phyloP scores from a whole-genome alignment of 1,140 invertebrate genomes.

The Vollenhovia emeryi region DNA sequence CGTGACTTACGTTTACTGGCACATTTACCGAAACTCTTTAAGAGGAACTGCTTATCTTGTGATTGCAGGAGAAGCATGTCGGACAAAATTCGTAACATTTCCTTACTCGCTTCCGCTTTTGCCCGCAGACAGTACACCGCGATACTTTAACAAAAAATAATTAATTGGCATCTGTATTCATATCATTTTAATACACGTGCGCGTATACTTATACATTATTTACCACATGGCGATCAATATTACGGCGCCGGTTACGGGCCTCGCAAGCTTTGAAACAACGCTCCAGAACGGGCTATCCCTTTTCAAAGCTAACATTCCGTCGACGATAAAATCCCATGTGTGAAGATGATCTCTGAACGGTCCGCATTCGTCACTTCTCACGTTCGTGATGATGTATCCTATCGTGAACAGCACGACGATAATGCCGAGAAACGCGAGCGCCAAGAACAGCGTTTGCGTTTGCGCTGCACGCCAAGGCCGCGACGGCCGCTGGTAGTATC shows the following conservation, averaged over 20 bases:
- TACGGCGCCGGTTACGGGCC: slow-evolving; percentile 86
- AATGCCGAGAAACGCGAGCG: slow-evolving; percentile 88
- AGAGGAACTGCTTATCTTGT: slow-evolving; percentile 91
- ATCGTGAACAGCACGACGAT: slow-evolving; percentile 86
- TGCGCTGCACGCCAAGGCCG: slow-evolving; percentile 90
- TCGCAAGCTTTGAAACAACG: slow-evolving; percentile 82
- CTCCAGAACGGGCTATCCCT: slow-evolving; percentile 79
- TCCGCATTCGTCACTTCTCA: slow-evolving; percentile 85
- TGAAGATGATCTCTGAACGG: slow-evolving; percentile 85
- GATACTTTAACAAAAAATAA: slow-evolving; percentile 83
- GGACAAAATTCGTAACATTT: slow-evolving; percentile 88
- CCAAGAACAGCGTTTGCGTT: slow-evolving; percentile 90
- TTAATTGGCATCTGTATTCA: slow-evolving; percentile 24
- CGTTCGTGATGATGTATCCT: slow-evolving; percentile 87
- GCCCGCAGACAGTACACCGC: slow-evolving; percentile 90
- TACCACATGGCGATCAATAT: slow-evolving; percentile 87
- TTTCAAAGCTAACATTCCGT: slow-evolving; percentile 83
- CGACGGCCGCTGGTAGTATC: slow-evolving; percentile 86
- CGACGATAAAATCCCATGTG: slow-evolving; percentile 85
- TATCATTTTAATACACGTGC: not conserved
- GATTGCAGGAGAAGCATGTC: slow-evolving; percentile 90
- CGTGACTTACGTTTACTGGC: slow-evolving; percentile 80
- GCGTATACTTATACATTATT: slow-evolving; percentile 65
- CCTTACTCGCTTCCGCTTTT: slow-evolving; percentile 87
- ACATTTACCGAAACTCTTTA: slow-evolving; percentile 85